Evolutionary conservation across 2,113 vertebrate genomes (phyloP).

Genomic region (Castor canadensis): DNA sequence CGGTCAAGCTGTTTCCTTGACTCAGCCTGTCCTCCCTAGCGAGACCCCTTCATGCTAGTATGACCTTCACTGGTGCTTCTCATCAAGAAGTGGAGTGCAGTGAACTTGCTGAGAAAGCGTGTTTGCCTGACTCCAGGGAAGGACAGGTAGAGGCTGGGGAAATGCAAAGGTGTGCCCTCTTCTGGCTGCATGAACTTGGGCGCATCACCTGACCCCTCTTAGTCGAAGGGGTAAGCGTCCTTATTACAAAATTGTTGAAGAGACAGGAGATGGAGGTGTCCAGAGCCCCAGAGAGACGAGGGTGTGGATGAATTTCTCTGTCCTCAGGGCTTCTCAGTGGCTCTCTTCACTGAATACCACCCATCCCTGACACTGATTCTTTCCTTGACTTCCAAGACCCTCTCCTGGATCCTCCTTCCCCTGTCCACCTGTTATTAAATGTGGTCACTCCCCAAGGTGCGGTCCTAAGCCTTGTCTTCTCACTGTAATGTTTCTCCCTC

Average conservation of each 20-base stretch:
- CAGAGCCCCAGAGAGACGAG: background rate
- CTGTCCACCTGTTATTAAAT: background rate
- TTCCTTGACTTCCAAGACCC: background rate
- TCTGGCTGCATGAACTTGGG: background rate
- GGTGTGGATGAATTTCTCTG: background rate
- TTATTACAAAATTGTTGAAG: background rate
- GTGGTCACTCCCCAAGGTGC: background rate
- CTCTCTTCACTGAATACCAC: background rate
- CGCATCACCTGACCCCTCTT: background rate
- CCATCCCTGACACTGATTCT: background rate
- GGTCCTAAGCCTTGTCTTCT: background rate
- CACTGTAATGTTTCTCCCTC: background rate
- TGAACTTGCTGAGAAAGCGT: background rate
- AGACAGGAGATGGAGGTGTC: background rate
- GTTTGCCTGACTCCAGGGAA: rapidly evolving
- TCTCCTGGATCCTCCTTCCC: background rate
- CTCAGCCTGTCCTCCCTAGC: background rate
- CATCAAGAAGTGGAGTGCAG: background rate
- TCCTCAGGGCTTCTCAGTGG: background rate
- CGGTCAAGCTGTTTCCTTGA: background rate
- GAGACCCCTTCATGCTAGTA: background rate
- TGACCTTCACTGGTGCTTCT: background rate
- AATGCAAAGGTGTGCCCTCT: background rate
- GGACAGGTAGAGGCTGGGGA: rapidly evolving
- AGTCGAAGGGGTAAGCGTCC: background rate